Evolutionary conservation across 2,113 vertebrate species (phyloP).

Genomic region (Steatornis caripensis): DNA sequence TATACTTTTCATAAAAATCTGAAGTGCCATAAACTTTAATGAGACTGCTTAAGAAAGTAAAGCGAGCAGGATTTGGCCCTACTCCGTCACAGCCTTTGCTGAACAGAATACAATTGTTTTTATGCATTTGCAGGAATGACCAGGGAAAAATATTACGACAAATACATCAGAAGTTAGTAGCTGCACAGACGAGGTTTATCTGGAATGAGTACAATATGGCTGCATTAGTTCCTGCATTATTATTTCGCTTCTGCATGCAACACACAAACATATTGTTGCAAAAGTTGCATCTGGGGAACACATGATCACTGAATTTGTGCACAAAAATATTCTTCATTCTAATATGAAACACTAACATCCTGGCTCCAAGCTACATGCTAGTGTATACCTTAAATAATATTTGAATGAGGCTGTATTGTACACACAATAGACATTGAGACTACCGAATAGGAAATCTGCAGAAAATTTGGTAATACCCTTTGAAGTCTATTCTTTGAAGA

Average conservation of each 20-base stretch:
- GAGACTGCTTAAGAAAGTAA: not conserved
- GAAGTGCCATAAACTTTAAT: not conserved
- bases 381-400: constrained; percentile 52
- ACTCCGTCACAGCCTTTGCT: not conserved
- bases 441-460: constrained; percentile 63
- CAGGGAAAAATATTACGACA: not conserved
- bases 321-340: constrained; percentile 4
- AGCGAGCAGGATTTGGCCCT: not conserved
- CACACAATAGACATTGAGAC: constrained; percentile 56
- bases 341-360: constrained; percentile 29
- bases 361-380: constrained; percentile 35
- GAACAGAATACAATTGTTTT: not conserved
- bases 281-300: constrained; percentile 44
- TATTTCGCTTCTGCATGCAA: not conserved
- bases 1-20: not conserved
- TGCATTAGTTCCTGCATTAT: not conserved
- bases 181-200: not conserved
- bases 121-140: not conserved
- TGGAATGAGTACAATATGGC: not conserved
- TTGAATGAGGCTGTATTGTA: constrained; percentile 44
- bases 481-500: constrained; percentile 74
- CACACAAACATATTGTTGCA: not conserved
- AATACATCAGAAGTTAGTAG: not conserved
- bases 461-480: constrained; percentile 63
- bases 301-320: constrained; percentile 24